These are phyloP conservation scores for Polyommatus icarus DNA, from an alignment of 2,888 invertebrate genomes.

Conservation along the genomic window DNA sequence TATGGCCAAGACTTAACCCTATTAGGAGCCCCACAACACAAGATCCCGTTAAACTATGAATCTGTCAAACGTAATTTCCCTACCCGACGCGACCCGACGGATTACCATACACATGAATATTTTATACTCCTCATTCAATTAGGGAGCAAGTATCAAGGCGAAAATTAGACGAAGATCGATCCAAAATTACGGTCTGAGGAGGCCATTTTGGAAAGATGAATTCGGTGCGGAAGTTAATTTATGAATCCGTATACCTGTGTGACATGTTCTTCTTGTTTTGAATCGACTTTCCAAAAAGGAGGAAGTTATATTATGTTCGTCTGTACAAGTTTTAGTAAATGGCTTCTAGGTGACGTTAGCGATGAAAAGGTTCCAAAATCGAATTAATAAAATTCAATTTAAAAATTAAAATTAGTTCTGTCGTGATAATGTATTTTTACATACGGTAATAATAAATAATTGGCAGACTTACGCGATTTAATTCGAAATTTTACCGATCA, in stretches of 20 bases:
- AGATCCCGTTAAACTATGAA: slow-evolving; percentile 48
- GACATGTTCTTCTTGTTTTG: not conserved
- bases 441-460: too few relatives aligned
- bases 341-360: too few relatives aligned
- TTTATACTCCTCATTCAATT: slow-evolving; percentile 76
- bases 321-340: too few relatives aligned
- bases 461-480: too few relatives aligned
- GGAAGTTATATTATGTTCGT: too few relatives aligned
- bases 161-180: slow-evolving; percentile 22
- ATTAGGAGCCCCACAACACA: slow-evolving; percentile 17
- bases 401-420: too few relatives aligned
- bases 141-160: slow-evolving; percentile 44
- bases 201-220: slow-evolving; percentile 11
- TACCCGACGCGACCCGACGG: slow-evolving; percentile 46
- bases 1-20: slow-evolving; percentile 2
- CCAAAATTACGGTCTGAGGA: slow-evolving; percentile 1
- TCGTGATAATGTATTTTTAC: too few relatives aligned
- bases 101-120: slow-evolving; percentile 79
- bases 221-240: not conserved
- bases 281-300: too few relatives aligned
- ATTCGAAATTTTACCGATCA: too few relatives aligned
- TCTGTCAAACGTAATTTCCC: slow-evolving; percentile 44
- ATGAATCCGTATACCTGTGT: not conserved
- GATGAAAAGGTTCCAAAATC: too few relatives aligned
- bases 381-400: too few relatives aligned